These are phyloP conservation scores for Automeris io DNA, from an alignment of 2,888 invertebrate species.

Conservation along the genomic window DNA sequence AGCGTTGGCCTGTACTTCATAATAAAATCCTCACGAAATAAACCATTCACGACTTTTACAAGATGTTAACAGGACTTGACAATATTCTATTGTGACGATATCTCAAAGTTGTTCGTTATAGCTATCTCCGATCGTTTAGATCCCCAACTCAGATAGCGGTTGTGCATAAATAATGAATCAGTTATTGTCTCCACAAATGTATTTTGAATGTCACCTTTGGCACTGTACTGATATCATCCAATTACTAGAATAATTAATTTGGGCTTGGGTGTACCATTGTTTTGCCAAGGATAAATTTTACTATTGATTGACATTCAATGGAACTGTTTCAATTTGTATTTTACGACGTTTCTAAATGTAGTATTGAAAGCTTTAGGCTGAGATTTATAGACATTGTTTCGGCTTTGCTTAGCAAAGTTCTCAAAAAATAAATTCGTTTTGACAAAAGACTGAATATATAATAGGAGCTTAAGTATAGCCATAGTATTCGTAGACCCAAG, in stretches of 20 bases:
- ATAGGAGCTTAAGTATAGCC: too few relatives aligned
- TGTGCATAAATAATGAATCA: slow-evolving; percentile 34
- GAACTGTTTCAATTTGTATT: too few relatives aligned
- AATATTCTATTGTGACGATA: slow-evolving; percentile 22
- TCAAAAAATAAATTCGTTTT: too few relatives aligned
- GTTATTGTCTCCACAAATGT: slow-evolving; percentile 38
- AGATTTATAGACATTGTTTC: too few relatives aligned
- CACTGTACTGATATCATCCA: slow-evolving; percentile 27
- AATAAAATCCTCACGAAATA: neutral
- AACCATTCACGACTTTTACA: neutral
- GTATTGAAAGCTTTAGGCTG: too few relatives aligned
- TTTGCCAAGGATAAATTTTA: slow-evolving; percentile 10
- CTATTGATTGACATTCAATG: too few relatives aligned
- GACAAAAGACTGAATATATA: too few relatives aligned
- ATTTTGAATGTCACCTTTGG: slow-evolving; percentile 36
- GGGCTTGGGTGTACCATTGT: slow-evolving; percentile 20
- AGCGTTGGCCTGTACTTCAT: too few relatives aligned
- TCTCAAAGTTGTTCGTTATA: slow-evolving; percentile 12
- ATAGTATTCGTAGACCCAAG: too few relatives aligned
- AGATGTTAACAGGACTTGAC: slow-evolving; percentile 30
- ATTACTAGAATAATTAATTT: slow-evolving; percentile 18
- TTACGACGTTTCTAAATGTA: too few relatives aligned
- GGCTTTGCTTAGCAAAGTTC: too few relatives aligned
- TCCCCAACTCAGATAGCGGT: slow-evolving; percentile 32
- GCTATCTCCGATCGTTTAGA: slow-evolving; percentile 14